Evolutionary conservation across 2,888 invertebrate species (phyloP).

Genomic region (Tenthredo livida): DNA sequence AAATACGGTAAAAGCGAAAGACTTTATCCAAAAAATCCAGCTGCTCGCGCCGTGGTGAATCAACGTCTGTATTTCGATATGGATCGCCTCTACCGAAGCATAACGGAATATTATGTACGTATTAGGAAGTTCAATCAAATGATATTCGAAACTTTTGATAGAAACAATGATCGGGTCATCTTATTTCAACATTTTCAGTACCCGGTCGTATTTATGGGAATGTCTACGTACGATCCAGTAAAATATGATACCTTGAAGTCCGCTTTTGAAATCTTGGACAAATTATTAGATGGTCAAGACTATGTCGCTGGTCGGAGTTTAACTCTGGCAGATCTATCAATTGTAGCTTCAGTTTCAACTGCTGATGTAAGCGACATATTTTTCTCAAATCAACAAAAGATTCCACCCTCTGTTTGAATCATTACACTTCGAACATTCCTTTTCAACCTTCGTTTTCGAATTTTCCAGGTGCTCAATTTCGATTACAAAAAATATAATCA

Average conservation of each 20-base stretch:
- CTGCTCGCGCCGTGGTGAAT: slow-evolving; percentile 77
- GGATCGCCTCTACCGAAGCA: slow-evolving; percentile 73
- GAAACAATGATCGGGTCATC: neutral
- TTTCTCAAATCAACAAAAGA: slow-evolving; percentile 9
- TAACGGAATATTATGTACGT: slow-evolving; percentile 80
- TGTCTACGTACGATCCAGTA: slow-evolving; percentile 60
- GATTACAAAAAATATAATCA: slow-evolving; percentile 82
- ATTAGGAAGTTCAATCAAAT: neutral
- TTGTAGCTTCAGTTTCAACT: slow-evolving; percentile 69
- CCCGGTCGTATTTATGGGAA: slow-evolving; percentile 62
- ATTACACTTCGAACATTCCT: neutral
- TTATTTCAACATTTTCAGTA: slow-evolving; percentile 61
- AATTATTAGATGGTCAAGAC: slow-evolving; percentile 71
- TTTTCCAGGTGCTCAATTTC: slow-evolving; percentile 70
- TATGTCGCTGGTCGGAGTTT: slow-evolving; percentile 70
- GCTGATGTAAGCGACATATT: slow-evolving; percentile 64
- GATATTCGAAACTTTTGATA: neutral
- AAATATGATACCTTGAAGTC: slow-evolving; percentile 62
- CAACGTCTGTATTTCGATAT: slow-evolving; percentile 77
- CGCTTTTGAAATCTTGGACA: slow-evolving; percentile 67
- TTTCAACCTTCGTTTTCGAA: neutral
- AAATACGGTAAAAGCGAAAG: slow-evolving; percentile 77
- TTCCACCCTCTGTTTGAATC: neutral
- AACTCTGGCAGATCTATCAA: slow-evolving; percentile 72
- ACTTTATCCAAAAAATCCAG: slow-evolving; percentile 77